Evolutionary conservation across 2,113 vertebrate genomes (phyloP).

Genomic region (Tenrec ecaudatus): DNA sequence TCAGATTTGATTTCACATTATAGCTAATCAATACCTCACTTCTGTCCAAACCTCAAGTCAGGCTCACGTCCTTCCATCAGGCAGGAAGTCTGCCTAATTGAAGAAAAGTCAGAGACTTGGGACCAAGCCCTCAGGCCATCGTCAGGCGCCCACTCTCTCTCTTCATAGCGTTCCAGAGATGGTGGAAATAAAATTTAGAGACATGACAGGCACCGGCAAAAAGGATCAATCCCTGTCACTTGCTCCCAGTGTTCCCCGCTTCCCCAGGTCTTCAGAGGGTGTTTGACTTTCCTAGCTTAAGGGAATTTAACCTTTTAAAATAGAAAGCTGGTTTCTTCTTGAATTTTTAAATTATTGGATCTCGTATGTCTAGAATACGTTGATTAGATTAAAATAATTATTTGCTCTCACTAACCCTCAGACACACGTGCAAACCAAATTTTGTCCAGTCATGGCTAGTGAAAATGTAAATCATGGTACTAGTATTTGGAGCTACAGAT

Average conservation of each 20-base stretch:
- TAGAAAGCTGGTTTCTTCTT: constrained; percentile 86
- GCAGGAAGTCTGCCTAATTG: constrained; percentile 95
- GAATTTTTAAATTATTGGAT: constrained; percentile 89
- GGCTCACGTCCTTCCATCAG: constrained; percentile 91
- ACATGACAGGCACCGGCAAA: constrained; percentile 89
- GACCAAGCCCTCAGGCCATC: constrained; percentile 93
- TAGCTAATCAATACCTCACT: constrained; percentile 96
- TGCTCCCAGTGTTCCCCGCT: constrained; percentile 91
- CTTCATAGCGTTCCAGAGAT: constrained; percentile 85
- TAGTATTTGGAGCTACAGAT: neutral
- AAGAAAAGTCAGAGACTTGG: constrained; percentile 94
- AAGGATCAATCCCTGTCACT: constrained; percentile 92
- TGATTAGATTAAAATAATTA: constrained; percentile 81
- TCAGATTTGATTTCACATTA: constrained; percentile 97
- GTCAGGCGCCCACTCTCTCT: constrained; percentile 88
- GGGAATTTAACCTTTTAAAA: constrained; percentile 91
- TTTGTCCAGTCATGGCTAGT: constrained; percentile 59
- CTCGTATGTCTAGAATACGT: constrained; percentile 79
- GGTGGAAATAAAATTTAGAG: constrained; percentile 90
- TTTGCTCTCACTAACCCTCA: constrained; percentile 58
- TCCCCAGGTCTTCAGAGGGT: constrained; percentile 87
- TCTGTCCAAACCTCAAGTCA: constrained; percentile 89
- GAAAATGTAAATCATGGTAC: constrained; percentile 45
- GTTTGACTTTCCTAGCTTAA: constrained; percentile 88
- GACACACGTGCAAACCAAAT: constrained; percentile 50